A percentile compares a stretch with the other conserved stretches of the same genome.
These are phyloP conservation scores for Gyrodactylus bullatarudis DNA, from an alignment of 1,140 invertebrate genomes.

Conservation along the genomic window DNA sequence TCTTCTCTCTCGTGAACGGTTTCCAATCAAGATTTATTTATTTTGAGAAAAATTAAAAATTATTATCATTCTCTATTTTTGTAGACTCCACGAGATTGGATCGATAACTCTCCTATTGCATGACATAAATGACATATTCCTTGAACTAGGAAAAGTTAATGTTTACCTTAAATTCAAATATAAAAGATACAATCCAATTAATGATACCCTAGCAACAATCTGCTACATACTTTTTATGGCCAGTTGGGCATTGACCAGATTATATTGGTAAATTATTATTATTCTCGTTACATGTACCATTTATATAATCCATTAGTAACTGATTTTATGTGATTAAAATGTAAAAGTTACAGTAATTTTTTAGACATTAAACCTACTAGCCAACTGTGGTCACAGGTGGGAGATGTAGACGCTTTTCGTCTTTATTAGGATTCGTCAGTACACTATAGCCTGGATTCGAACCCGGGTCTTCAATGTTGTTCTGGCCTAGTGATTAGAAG, in stretches of 20 bases:
- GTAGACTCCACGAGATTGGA: conserved; percentile 16
- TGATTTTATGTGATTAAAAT: too few species aligned
- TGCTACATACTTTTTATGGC: conserved; percentile 17
- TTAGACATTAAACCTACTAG: too few species aligned
- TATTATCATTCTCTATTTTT: background rate
- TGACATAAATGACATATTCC: conserved; percentile 18
- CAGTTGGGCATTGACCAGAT: conserved; percentile 12
- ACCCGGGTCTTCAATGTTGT: too few species aligned
- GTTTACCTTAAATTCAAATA: conserved; percentile 18
- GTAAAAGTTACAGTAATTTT: too few species aligned
- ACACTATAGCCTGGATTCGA: too few species aligned
- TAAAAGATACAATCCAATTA: conserved; percentile 11
- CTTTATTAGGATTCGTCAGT: too few species aligned
- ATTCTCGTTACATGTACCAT: conserved; percentile 8
- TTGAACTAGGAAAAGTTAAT: conserved; percentile 20
- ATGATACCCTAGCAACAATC: conserved; percentile 15
- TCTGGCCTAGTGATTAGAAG: too few species aligned
- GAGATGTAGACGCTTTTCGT: too few species aligned
- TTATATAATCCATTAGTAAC: conserved; percentile 14
- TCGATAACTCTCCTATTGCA: conserved; percentile 17
- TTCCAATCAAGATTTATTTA: background rate
- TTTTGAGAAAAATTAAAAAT: background rate
- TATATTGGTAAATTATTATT: background rate
- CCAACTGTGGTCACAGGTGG: too few species aligned
- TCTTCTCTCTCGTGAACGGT: background rate